Evolutionary conservation across 2,888 invertebrate genomes (phyloP).

Genomic region (Microctonus aethiopoides): DNA sequence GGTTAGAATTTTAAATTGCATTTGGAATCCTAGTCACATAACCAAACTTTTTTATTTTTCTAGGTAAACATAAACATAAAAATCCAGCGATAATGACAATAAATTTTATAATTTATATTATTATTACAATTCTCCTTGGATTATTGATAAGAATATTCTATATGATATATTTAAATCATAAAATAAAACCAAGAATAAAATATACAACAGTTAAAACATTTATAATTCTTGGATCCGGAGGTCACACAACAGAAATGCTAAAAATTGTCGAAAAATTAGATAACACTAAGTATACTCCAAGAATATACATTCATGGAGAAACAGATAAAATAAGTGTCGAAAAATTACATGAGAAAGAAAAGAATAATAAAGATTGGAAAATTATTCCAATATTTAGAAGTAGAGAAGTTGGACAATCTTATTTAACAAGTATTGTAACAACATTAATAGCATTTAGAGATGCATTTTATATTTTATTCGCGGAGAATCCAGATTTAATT

Average conservation of each 20-base stretch:
- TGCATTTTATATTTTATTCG: constrained; percentile 77
- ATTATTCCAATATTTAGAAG: constrained; percentile 81
- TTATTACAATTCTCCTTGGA: constrained; percentile 18
- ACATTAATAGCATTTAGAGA: constrained; percentile 79
- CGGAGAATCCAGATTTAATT: constrained; percentile 81
- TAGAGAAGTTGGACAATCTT: constrained; percentile 89
- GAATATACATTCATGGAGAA: constrained; percentile 82
- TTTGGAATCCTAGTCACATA: too few species aligned
- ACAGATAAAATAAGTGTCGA: constrained; percentile 81
- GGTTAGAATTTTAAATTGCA: too few species aligned
- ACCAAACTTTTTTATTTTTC: not conserved
- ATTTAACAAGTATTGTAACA: constrained; percentile 80
- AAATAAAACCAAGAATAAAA: constrained; percentile 30
- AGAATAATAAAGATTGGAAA: constrained; percentile 63
- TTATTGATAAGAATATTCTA: constrained; percentile 46
- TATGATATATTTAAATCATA: constrained; percentile 44
- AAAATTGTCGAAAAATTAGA: constrained; percentile 76
- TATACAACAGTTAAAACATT: constrained; percentile 65
- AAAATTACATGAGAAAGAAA: constrained; percentile 74
- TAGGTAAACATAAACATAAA: not conserved
- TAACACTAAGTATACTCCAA: constrained; percentile 75
- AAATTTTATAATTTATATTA: not conserved
- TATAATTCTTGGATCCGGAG: constrained; percentile 83
- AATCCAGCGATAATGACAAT: constrained; percentile 15
- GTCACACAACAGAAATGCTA: constrained; percentile 96